Evolutionary conservation across 2,797 vertebrate species (phyloP).

Genomic region (Alcedo atthis): DNA sequence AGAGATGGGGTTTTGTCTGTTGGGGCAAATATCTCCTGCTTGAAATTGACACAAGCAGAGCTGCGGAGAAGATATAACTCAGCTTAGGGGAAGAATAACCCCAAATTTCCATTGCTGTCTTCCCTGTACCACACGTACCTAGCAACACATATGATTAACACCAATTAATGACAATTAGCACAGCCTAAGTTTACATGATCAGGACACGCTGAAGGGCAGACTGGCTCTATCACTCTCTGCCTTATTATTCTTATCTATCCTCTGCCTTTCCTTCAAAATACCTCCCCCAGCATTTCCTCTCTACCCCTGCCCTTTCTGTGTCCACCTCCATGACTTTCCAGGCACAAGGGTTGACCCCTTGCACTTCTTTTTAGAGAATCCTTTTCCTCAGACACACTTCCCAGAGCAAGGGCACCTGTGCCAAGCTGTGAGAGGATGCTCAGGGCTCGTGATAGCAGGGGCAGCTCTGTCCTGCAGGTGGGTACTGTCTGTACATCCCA

Average conservation of each 20-base stretch:
- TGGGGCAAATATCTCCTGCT: neutral
- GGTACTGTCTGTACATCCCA: rapidly evolving
- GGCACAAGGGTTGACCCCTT: neutral
- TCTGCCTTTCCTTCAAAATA: neutral
- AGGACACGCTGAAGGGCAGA: neutral
- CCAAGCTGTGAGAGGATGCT: neutral
- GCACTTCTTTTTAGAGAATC: neutral
- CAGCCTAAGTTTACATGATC: neutral
- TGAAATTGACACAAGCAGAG: neutral
- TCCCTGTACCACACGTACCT: neutral
- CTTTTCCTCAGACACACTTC: neutral
- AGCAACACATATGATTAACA: neutral
- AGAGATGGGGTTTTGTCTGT: neutral
- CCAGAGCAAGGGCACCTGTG: rapidly evolving
- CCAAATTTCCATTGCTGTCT: neutral
- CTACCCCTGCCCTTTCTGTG: neutral
- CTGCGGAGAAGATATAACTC: neutral
- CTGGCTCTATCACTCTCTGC: neutral
- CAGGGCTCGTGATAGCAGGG: neutral
- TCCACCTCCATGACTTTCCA: neutral
- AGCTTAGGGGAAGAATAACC: neutral
- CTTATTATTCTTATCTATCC: neutral
- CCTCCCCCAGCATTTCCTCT: neutral
- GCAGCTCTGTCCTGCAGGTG: rapidly evolving
- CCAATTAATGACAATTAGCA: neutral